phyloP scores from a whole-genome alignment of 2,797 vertebrate genomes.

The Sebastes vulpes region DNA sequence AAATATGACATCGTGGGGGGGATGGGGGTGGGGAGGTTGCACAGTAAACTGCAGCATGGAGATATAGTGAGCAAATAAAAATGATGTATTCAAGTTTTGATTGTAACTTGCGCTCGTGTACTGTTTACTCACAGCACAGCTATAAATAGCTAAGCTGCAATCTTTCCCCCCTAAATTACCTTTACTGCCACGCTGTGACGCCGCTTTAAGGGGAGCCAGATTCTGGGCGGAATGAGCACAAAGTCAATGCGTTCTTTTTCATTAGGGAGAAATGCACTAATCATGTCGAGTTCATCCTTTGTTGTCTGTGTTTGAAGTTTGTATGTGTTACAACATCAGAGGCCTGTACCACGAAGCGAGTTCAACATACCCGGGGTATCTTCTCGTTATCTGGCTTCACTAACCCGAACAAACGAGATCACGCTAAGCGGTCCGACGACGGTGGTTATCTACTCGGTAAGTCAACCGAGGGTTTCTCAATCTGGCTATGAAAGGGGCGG shows the following conservation, averaged over 20 bases:
- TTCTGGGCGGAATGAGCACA: slow-evolving; percentile 23
- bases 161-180: slow-evolving; percentile 38
- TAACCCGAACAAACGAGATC: too few species aligned
- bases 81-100: slow-evolving; percentile 64
- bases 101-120: slow-evolving; percentile 41
- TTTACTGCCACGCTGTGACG: slow-evolving; percentile 17
- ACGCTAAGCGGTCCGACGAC: too few species aligned
- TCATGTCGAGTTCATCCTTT: slow-evolving; percentile 17
- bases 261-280: slow-evolving; percentile 8
- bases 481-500: too few species aligned
- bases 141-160: slow-evolving; percentile 54
- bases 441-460: too few species aligned
- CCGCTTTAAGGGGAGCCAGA: not conserved
- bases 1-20: slow-evolving; percentile 30
- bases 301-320: slow-evolving; percentile 30
- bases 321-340: not conserved
- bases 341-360: too few species aligned
- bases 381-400: too few species aligned
- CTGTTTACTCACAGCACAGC: slow-evolving; percentile 47
- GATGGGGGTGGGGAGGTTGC: slow-evolving; percentile 21
- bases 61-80: slow-evolving; percentile 66
- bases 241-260: not conserved
- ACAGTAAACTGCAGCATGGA: slow-evolving; percentile 36
- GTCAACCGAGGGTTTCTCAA: too few species aligned
- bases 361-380: too few species aligned